Evolutionary conservation across 2,888 invertebrate species (phyloP).

Genomic region (Mythimna vitellina): DNA sequence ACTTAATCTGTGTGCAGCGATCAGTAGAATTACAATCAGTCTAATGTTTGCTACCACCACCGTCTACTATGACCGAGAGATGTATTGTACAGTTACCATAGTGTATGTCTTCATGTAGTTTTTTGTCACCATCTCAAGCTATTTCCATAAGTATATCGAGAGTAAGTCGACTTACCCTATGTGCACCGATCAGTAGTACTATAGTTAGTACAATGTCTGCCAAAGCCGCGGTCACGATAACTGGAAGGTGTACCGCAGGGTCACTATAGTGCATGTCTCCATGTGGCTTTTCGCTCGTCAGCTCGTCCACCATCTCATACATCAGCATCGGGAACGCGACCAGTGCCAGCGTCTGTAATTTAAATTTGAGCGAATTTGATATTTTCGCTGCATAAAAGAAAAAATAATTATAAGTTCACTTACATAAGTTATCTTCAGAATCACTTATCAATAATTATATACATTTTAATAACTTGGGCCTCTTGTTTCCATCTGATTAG

Average conservation of each 20-base stretch:
- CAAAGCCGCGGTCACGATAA: constrained; percentile 71
- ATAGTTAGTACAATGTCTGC: constrained; percentile 75
- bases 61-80: constrained; percentile 72
- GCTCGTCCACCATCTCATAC: constrained; percentile 74
- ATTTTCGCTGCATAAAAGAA: neutral
- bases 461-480: neutral
- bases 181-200: constrained; percentile 75
- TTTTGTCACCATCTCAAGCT: constrained; percentile 68
- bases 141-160: neutral
- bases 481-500: neutral
- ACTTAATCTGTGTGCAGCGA: too few relatives aligned
- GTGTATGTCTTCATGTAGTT: constrained; percentile 48
- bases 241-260: constrained; percentile 71
- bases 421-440: neutral
- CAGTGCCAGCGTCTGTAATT: constrained; percentile 76
- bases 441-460: neutral
- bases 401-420: neutral
- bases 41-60: constrained; percentile 71
- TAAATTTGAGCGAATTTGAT: neutral
- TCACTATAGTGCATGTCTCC: constrained; percentile 57
- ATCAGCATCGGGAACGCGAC: constrained; percentile 75
- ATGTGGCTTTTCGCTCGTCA: constrained; percentile 62
- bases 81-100: constrained; percentile 68
- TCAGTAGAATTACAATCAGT: constrained; percentile 68
- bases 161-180: constrained; percentile 70